These are phyloP conservation scores for Syngnathus rostellatus DNA, from an alignment of 2,797 vertebrate genomes.

Conservation along the genomic window DNA sequence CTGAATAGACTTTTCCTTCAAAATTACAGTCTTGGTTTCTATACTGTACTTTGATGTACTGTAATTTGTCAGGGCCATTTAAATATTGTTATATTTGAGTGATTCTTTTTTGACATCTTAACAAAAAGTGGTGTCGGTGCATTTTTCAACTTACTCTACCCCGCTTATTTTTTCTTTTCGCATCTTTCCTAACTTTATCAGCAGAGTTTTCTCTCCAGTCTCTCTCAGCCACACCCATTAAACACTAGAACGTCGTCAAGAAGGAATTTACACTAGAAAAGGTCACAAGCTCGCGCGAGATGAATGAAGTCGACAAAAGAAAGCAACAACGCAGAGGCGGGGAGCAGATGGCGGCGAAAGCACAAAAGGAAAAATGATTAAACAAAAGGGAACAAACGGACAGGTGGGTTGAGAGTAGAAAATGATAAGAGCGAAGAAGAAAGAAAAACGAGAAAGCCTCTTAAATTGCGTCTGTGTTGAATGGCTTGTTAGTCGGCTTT, in stretches of 20 bases:
- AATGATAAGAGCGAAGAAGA: constrained; percentile 21
- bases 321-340: constrained; percentile 27
- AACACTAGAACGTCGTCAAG: constrained; percentile 37
- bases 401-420: constrained; percentile 33
- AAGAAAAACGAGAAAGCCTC: constrained; percentile 22
- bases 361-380: constrained; percentile 35
- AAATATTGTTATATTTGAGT: too few species aligned
- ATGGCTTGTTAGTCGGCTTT: constrained; percentile 1
- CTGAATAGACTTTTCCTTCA: too few species aligned
- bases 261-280: constrained; percentile 50
- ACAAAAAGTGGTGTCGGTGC: too few species aligned
- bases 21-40: too few species aligned
- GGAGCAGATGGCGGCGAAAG: constrained; percentile 36
- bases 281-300: constrained; percentile 47
- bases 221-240: constrained; percentile 33
- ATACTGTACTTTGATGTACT: too few species aligned
- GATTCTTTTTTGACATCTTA: too few species aligned
- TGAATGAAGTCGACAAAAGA: constrained; percentile 35
- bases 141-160: too few species aligned
- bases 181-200: constrained; percentile 16
- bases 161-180: neutral
- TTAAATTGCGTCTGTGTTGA: constrained; percentile 23
- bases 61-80: too few species aligned
- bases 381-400: constrained; percentile 31
- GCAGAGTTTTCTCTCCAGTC: constrained; percentile 36